Evolutionary conservation across 1,140 invertebrate species (phyloP), one percentile per base, ranked within the genome.

Genomic region (Acromyrmex charruanus): DNA sequence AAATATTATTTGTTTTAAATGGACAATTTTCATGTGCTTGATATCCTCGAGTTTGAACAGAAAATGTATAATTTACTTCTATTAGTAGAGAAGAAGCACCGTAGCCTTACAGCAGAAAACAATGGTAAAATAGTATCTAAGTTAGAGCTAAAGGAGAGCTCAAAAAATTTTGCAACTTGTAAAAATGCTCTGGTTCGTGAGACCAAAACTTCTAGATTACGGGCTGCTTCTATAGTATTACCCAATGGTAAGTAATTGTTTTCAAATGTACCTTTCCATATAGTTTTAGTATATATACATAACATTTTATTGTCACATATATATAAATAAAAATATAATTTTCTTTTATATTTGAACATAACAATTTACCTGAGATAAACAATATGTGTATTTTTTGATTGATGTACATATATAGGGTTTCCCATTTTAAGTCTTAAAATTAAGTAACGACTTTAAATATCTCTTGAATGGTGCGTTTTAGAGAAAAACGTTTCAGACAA

Each of bases 141-240:
- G 72, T 28, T 80, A 68, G 88, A 91, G 61, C 80, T 31, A 68
- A 92, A 85, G 53, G 91, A 92, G 7, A 65, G 66, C 68, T 65
- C 14, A n/a, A 91, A 90, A 21, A 91, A 25, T 81, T 59, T 85
- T 84, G 21, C 71, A 59, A 66, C 74, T 6, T 81, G 87, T 31
- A 93, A 92, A 74, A 90, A 91, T 69, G 59, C 90, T 59, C 94
- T 89, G 55, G 96, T 97, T 91, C 96, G 97, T 93, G 97, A 97
- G 71, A 97, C 97, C 49, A 96, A 97, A 92, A 96, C 97, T n/a
- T 97, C 97, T 77, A 96, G 97, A 87, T 94, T 97, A 75, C 95
- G 97, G 90, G 97, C 97, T 82, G 97, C 97, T 65, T 97, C 96
- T 75, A 91, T 93, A 69, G 81, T 88, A 69, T 92, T 91, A 21